Conservation (phyloP, 1,140 invertebrate species). For the Thaumatotibia leucotreta region DNA sequence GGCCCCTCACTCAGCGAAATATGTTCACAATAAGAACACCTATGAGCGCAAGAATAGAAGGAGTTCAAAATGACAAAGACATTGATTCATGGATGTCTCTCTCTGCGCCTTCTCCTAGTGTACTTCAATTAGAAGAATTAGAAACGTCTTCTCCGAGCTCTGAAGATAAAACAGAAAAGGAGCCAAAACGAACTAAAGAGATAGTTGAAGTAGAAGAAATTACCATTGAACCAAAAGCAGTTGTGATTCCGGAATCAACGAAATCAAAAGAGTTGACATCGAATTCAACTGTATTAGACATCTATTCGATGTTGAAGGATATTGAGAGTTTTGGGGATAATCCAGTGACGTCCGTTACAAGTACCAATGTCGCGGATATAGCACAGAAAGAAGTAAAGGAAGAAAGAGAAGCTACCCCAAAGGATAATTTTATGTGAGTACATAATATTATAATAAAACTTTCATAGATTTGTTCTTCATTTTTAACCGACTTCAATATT, state of each 20-base stretch:
- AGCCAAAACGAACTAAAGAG: background rate
- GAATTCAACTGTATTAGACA: constrained; percentile 66
- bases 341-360: constrained; percentile 40
- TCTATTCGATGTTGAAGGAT: constrained; percentile 73
- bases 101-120: constrained; percentile 53
- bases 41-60: constrained; percentile 56
- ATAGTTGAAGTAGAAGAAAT: constrained; percentile 18
- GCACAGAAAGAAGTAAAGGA: constrained; percentile 40
- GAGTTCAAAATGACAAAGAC: constrained; percentile 69
- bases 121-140: constrained; percentile 23
- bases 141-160: background rate
- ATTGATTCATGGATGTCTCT: constrained; percentile 74
- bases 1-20: constrained; percentile 46
- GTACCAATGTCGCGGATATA: constrained; percentile 21
- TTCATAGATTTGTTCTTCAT: background rate
- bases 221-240: constrained; percentile 14
- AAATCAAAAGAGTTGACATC: constrained; percentile 47
- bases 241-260: constrained; percentile 19
- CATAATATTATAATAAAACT: background rate
- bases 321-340: constrained; percentile 70
- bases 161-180: background rate
- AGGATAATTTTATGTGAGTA: constrained; percentile 67
- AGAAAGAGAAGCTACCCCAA: constrained; percentile 36
- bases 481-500: no score
- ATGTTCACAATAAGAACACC: constrained; percentile 38